A percentile compares a stretch with the other conserved stretches of the same genome.
These are phyloP conservation scores for Sphaerophoria rueppellii DNA, from an alignment of 2,888 invertebrate species.

Conservation along the genomic window DNA sequence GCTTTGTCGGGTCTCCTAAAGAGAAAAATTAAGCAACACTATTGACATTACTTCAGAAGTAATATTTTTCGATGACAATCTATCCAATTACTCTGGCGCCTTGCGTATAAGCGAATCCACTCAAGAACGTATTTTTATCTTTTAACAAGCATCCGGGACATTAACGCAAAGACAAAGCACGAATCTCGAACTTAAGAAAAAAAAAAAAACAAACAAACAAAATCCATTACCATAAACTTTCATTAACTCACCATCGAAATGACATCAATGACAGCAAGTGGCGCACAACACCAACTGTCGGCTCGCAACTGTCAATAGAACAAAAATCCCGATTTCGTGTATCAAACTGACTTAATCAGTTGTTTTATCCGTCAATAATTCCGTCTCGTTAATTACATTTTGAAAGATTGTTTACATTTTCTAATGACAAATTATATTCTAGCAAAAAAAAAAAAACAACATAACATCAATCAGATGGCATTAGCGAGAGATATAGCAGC, in stretches of 20 bases:
- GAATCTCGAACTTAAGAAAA: neutral
- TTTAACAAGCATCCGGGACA: slow-evolving; percentile 4
- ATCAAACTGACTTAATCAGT: slow-evolving; percentile 60
- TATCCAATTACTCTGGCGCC: neutral
- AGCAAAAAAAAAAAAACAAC: slow-evolving; percentile 23
- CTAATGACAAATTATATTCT: slow-evolving; percentile 46
- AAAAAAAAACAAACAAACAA: neutral
- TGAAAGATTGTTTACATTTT: slow-evolving; percentile 46
- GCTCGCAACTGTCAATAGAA: slow-evolving; percentile 39
- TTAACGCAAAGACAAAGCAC: neutral
- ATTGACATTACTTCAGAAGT: too few species aligned
- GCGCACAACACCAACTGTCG: slow-evolving; percentile 33
- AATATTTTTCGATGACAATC: too few species aligned
- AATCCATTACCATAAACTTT: slow-evolving; percentile 2
- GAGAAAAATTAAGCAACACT: too few species aligned
- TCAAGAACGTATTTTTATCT: neutral
- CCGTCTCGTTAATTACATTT: slow-evolving; percentile 10
- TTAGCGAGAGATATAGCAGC: neutral
- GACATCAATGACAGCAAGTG: slow-evolving; percentile 22
- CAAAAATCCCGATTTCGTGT: slow-evolving; percentile 33
- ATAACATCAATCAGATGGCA: slow-evolving; percentile 62
- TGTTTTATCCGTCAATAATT: slow-evolving; percentile 51
- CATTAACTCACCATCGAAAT: slow-evolving; percentile 18
- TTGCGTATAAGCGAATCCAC: neutral
- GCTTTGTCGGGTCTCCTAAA: too few species aligned